Percentiles rank a stretch among this genome's conserved stretches.
Evolutionary conservation across 2,888 invertebrate genomes (phyloP).

Genomic region (Callosobruchus maculatus): DNA sequence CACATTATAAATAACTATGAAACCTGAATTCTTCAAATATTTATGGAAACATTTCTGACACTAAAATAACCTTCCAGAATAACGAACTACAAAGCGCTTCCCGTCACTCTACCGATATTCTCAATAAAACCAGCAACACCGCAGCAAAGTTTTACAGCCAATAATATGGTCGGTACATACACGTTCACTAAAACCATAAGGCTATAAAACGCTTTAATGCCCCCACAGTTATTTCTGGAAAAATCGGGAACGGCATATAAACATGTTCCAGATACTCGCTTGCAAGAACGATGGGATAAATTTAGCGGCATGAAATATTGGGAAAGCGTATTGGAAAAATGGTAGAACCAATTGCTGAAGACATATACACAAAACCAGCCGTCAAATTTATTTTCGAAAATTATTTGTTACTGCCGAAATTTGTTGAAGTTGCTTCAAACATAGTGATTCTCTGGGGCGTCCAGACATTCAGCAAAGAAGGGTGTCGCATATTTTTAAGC

Average conservation of each 20-base stretch:
- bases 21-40: not conserved
- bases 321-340: not conserved
- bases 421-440: no score
- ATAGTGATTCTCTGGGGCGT: no score
- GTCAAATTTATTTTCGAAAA: not conserved
- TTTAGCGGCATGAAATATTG: not conserved
- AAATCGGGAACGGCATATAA: not conserved
- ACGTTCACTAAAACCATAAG: not conserved
- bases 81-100: not conserved
- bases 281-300: not conserved
- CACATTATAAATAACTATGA: no score
- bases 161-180: not conserved
- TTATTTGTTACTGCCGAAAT: no score
- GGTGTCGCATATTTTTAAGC: no score
- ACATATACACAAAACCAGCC: not conserved
- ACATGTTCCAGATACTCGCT: not conserved
- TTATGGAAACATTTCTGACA: not conserved
- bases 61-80: not conserved
- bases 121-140: not conserved
- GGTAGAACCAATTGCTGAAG: not conserved
- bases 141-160: not conserved
- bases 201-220: not conserved
- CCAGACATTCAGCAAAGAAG: no score
- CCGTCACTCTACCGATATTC: not conserved
- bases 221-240: not conserved